Percentiles rank a stretch among this genome's conserved stretches.
phyloP scores from a whole-genome alignment of 2,113 vertebrate species.

The Pseudopipra pipra region DNA sequence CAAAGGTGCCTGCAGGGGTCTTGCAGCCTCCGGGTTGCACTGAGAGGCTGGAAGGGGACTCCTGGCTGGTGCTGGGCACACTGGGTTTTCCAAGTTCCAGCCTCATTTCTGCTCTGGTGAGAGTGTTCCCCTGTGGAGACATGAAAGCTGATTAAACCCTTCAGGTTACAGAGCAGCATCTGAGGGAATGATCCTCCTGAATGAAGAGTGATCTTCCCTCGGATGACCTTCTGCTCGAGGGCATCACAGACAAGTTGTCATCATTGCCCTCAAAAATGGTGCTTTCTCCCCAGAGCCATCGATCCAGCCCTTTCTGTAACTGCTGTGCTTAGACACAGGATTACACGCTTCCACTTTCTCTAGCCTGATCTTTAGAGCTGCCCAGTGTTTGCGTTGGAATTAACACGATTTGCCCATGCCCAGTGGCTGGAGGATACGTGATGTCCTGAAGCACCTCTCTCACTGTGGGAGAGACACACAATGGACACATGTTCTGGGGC shows the following conservation, averaged over 20 bases:
- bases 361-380: not conserved
- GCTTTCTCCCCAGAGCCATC: not conserved
- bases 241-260: not conserved
- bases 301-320: not conserved
- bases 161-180: not conserved
- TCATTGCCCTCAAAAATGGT: accelerated
- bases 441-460: not conserved
- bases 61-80: not conserved
- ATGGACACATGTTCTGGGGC: not conserved
- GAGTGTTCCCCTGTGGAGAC: not conserved
- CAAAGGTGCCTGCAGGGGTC: not conserved
- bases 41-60: not conserved
- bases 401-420: not conserved
- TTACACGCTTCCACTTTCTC: not conserved
- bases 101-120: not conserved
- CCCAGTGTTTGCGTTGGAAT: not conserved
- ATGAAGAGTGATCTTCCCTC: not conserved
- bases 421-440: not conserved
- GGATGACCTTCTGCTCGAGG: not conserved
- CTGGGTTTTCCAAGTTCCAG: not conserved
- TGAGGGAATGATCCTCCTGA: not conserved
- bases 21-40: not conserved
- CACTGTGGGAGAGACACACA: not conserved
- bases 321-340: not conserved
- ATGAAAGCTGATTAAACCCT: no score